Percentiles rank a stretch among this genome's conserved stretches.
Evolutionary conservation across 1,140 invertebrate species (phyloP).

Genomic region (Arion vulgaris): DNA sequence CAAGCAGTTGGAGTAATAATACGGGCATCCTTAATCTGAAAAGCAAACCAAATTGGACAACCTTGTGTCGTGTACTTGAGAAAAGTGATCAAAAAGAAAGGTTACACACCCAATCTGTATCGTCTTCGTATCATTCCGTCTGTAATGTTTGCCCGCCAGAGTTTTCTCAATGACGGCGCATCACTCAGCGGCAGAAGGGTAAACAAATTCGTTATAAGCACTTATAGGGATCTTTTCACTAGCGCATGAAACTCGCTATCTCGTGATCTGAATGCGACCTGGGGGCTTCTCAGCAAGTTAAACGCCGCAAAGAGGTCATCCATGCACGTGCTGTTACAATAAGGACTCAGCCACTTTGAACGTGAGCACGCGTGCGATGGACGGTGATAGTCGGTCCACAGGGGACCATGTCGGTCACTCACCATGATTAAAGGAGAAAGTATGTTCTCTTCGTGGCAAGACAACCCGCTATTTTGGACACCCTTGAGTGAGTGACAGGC

Average conservation of each 20-base stretch:
- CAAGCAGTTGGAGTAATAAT: neutral
- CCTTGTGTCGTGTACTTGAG: neutral
- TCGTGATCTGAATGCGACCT: slow-evolving; percentile 32
- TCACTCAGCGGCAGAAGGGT: neutral
- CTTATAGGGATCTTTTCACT: slow-evolving; percentile 25
- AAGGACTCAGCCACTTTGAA: neutral
- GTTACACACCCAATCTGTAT: neutral
- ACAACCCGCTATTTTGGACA: neutral
- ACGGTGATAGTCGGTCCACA: neutral
- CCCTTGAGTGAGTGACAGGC: too few relatives aligned
- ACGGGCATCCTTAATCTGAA: slow-evolving; percentile 3
- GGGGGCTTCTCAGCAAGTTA: slow-evolving; percentile 29
- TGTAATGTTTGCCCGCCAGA: neutral
- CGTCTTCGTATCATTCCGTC: neutral
- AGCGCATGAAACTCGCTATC: neutral
- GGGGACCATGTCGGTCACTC: slow-evolving; percentile 14
- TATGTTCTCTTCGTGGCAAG: neutral
- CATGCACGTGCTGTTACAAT: slow-evolving; percentile 31
- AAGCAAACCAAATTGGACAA: slow-evolving; percentile 23
- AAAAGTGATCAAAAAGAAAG: neutral
- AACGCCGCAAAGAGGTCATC: slow-evolving; percentile 26
- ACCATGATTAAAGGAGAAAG: slow-evolving; percentile 17
- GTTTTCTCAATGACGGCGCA: slow-evolving; percentile 19
- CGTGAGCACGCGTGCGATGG: slow-evolving; percentile 26
- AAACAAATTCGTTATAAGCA: slow-evolving; percentile 9